These are phyloP conservation scores for Cryptus armator DNA, from an alignment of 2,888 invertebrate genomes.

Conservation along the genomic window DNA sequence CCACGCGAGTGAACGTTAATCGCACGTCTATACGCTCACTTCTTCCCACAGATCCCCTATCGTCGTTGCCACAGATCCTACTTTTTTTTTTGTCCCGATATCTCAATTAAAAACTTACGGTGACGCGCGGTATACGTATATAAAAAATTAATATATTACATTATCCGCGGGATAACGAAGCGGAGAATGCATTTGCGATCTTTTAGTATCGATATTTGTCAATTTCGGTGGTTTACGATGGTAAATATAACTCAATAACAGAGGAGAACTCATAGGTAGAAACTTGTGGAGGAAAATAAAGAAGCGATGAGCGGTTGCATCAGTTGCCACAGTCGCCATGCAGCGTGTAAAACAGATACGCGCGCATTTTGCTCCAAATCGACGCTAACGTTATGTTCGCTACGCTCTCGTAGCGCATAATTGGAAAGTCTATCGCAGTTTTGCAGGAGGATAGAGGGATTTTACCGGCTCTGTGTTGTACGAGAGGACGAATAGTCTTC, in stretches of 20 bases:
- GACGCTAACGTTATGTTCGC: slow-evolving; percentile 36
- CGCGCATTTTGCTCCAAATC: slow-evolving; percentile 64
- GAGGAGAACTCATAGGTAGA: background rate
- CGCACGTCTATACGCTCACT: slow-evolving; percentile 57
- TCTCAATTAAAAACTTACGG: slow-evolving; percentile 22
- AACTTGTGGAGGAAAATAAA: slow-evolving; percentile 15
- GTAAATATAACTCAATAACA: background rate
- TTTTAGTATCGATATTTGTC: background rate
- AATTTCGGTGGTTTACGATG: too few species aligned
- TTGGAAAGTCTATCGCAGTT: slow-evolving; percentile 66
- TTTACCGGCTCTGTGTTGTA: slow-evolving; percentile 21
- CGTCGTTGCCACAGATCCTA: slow-evolving; percentile 43
- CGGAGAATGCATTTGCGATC: background rate
- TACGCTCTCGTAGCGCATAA: slow-evolving; percentile 65
- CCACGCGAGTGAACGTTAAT: slow-evolving; percentile 57
- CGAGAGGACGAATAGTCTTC: slow-evolving; percentile 4
- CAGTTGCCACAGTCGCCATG: slow-evolving; percentile 32
- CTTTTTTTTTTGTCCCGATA: slow-evolving; percentile 24
- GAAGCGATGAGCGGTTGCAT: slow-evolving; percentile 41
- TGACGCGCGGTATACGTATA: background rate
- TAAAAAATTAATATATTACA: background rate
- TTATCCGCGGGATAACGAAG: background rate
- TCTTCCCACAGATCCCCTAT: slow-evolving; percentile 62
- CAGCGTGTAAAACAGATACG: slow-evolving; percentile 13
- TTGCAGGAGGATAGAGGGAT: slow-evolving; percentile 9